Evolutionary conservation across 2,113 vertebrate genomes (phyloP), one percentile per base, ranked within the genome.

Genomic region (Thinocorus orbignyianus): DNA sequence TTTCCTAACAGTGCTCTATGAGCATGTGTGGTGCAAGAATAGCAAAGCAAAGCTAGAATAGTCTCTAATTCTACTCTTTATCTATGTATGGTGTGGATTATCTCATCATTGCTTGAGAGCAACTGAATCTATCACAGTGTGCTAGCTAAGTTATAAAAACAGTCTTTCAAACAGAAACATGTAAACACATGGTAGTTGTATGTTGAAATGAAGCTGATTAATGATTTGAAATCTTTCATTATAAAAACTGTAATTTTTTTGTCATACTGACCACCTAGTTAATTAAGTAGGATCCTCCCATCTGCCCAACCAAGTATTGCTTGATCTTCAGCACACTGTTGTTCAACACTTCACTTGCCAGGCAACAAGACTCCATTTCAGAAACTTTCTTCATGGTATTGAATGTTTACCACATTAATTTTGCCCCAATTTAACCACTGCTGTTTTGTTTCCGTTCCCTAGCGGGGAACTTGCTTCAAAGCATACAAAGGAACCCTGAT

Each of bases 11-110:
- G 86, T 87, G 73, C 80, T 94, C 49, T 86, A 39, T 46, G 64
- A 77, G 92, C 48, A 54, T 62, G 46, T 55, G 68, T 92, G 61
- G 69, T 94, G 90, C 88, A 94, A 97, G 91, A 93, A 92, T 61
- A 96, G 90, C 90, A 97, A 85, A 77, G 41, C 86, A 44, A 84
- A 95, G 44, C 57, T 89, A 76, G 88, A 81, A 33, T 10, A 88
- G 65, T 46, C 33, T 86, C 80, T 91, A 73, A 86, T 93, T 81
- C 60, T 52, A 65, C 57, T 57, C 66, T 69, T 55, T 77, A 68
- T 55, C 65, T 65, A 41, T 71, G 22, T 71, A 48, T 41, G 52
- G 57, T 20, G 13, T 66, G 48, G 24, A 81, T 81, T 90, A 65
- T 90, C 41, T 62, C 25, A 51, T 42, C 46, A 46, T 39, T 2